These are phyloP conservation scores for Eueremaeus valkanovi DNA, from an alignment of 2,888 invertebrate genomes.

Conservation along the genomic window DNA sequence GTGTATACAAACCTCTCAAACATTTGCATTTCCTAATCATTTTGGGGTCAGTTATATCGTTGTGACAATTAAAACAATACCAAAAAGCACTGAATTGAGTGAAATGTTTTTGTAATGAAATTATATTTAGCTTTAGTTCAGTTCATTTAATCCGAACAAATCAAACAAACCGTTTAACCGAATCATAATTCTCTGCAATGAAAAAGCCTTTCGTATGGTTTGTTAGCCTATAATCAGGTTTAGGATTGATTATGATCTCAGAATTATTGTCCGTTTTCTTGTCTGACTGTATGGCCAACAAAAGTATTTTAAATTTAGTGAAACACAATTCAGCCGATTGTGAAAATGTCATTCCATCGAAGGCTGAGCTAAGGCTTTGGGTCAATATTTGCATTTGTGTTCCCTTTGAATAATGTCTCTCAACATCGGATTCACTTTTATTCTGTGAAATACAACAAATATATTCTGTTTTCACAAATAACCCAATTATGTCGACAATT, in stretches of 20 bases:
- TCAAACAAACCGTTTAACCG: slow-evolving; percentile 85
- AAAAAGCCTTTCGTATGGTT: slow-evolving; percentile 99
- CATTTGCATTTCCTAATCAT: slow-evolving; percentile 99
- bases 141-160: not conserved
- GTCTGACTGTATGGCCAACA: slow-evolving; percentile 96
- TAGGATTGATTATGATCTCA: slow-evolving; percentile 97
- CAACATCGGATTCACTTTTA: slow-evolving; percentile 74
- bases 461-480: not conserved
- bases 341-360: slow-evolving; percentile 99
- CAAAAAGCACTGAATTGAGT: slow-evolving; percentile 85
- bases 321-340: slow-evolving; percentile 99
- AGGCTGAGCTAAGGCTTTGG: slow-evolving; percentile 98
- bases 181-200: slow-evolving; percentile 99
- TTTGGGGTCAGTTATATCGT: slow-evolving; percentile 95
- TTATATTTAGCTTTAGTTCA: not conserved
- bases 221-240: slow-evolving; percentile 82
- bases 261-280: slow-evolving; percentile 82
- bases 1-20: slow-evolving; percentile 94
- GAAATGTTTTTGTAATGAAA: too few relatives aligned
- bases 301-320: slow-evolving; percentile 89
- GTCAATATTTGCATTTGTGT: slow-evolving; percentile 99
- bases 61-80: slow-evolving; percentile 98
- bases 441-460: not conserved
- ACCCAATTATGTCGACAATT: not conserved
- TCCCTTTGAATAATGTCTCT: slow-evolving; percentile 99